Conservation (phyloP, 2,113 vertebrate species). For the Brienomyrus brachyistius region DNA sequence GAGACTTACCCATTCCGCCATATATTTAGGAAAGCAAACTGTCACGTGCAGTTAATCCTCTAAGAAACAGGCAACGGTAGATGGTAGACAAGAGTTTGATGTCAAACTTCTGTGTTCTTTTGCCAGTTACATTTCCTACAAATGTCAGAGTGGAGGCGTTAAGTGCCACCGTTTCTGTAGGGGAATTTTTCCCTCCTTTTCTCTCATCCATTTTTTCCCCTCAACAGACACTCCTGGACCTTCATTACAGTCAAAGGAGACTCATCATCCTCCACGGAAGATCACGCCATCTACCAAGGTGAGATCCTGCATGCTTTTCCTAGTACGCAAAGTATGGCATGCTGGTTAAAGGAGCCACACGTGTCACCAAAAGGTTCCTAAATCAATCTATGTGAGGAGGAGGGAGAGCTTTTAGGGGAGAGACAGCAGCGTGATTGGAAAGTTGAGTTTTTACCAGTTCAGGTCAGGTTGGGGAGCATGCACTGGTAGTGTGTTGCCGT, state of each 20-base stretch:
- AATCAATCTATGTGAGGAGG: background rate
- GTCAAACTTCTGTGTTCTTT: constrained; percentile 2
- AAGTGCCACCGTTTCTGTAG: constrained; percentile 26
- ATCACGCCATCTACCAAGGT: constrained; percentile 87
- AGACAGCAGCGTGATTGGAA: background rate
- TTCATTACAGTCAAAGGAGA: constrained; percentile 84
- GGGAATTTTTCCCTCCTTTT: constrained; percentile 5
- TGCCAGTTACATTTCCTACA: constrained; percentile 26
- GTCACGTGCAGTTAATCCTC: background rate
- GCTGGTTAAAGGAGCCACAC: background rate
- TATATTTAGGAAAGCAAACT: background rate
- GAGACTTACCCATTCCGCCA: background rate
- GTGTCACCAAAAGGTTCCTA: background rate
- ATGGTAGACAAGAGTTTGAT: constrained; percentile 9
- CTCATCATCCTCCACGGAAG: constrained; percentile 72
- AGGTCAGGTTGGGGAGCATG: background rate
- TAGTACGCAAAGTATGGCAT: background rate
- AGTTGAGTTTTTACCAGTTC: background rate
- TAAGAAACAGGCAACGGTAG: background rate
- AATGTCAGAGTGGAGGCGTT: constrained; percentile 20
- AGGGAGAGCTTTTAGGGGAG: background rate
- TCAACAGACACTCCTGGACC: constrained; percentile 84
- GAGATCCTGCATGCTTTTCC: constrained; percentile 19
- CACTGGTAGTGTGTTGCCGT: background rate
- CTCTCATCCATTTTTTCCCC: background rate